Base-by-base conservation (phyloP, 2,888 invertebrate species). In the Phlogophora meticulosa region DNA sequence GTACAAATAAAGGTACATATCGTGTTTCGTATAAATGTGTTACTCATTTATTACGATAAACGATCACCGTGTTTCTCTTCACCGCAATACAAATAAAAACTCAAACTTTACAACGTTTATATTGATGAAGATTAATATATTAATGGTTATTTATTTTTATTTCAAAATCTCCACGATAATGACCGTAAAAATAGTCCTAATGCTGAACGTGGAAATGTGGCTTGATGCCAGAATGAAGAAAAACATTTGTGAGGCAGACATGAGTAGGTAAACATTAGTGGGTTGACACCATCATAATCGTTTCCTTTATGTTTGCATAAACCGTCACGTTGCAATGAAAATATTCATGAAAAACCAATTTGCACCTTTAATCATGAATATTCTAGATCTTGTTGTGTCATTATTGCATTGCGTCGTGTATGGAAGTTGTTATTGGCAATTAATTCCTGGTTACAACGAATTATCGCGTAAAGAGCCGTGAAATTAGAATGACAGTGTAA, bases 401-500 rank as follows among this genome's bases (percentile, higher is more conserved):
- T 78, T 75, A 66, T 7, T 53, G 61, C 57, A 66, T 7, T 53
- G 61, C 57, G 64, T 46, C 64, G 52, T 53, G 45, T 63, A 60
- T 68, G 55, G 68, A 55, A 65, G 51, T 62, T 20, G 43, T 65
- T 62, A 72, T 58, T 48, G 57, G 11, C 52, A 56, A 78, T 78
- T 71, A 75, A 57, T 58, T 51, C 32, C 22, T 55, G 49, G 58
- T 64, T 67, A 59, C 43, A 45, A 49, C 38, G 24, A 49, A 79
- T 76, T 58, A 76, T 64, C 28, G 53, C 42, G 74, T 71, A 77
- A 69, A 71, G 66, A 64, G 40, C 77, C 72, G 72, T 81, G 81
- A 82, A 85, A 87, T 89, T 84, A 85, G 84, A 88, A 85, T 83
- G 84, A 87, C 86, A 83, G 84, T 84, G 82, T 87, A 48, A 88